Evolutionary conservation across 2,113 vertebrate species (phyloP), one percentile per base, ranked within the genome.

Genomic region (Cottus gobio): DNA sequence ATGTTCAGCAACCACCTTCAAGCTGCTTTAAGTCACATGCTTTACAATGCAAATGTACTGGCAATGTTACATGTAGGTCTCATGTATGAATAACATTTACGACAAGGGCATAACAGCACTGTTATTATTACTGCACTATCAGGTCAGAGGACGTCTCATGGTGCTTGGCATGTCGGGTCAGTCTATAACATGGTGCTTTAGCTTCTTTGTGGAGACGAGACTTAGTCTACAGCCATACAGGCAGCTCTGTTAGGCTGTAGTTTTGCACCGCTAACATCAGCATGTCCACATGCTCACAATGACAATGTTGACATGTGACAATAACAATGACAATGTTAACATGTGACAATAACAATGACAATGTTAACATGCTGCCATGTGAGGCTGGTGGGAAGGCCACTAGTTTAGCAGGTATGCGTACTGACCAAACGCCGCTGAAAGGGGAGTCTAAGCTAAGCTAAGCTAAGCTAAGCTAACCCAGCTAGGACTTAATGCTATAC

Each of bases 11-110:
- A 48, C 7, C 0, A 2, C 36, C 58, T 71, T 57, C 34, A 24
- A n/a, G 34, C 73, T 8, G 6, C n/a, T 62, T 48, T 58, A 61
- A 79, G 31, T 42, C 20, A 6, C 7, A 4, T 12, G 54, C 54
- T 62, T 82, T 24, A 66, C 16, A 54, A 71, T 61, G 34, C 1
- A 58, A 78, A 82, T 46, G 30, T 56, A 0, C 6, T 16, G 15
- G 26, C n/a, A 39, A 31, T 48, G 58, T 69, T 8, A 65, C 36
- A 42, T 54, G 65, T 70, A 3, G 7, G 16, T 66, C 44, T 74
- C n/a, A 26, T 65, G 44, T 44, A 6, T 60, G 30, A 60, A 57
- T 58, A 28, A 54, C 56, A 37, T 57, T 31, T n/a, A 57, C 7
- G 3, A 8, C 13, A 0, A n/a, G 36, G 68, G 9, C 42, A 58